Conservation (phyloP, 2,797 vertebrate species). For the Picus viridis region DNA sequence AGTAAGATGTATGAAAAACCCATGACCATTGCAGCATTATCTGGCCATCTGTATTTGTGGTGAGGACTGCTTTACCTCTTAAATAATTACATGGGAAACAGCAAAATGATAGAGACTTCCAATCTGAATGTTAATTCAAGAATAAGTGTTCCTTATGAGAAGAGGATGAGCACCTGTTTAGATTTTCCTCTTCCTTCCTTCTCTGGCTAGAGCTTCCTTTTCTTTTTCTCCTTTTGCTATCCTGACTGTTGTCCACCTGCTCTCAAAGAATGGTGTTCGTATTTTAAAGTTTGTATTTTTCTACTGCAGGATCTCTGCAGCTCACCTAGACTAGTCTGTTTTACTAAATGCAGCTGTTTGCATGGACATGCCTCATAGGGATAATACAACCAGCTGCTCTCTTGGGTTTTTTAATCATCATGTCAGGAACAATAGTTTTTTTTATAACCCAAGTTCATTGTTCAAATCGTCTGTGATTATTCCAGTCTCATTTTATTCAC, state of each 20-base stretch:
- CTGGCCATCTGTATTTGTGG: background rate
- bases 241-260: background rate
- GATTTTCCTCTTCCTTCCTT: background rate
- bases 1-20: background rate
- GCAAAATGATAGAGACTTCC: background rate
- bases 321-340: background rate
- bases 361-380: background rate
- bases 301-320: background rate
- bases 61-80: background rate
- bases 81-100: background rate
- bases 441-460: slow-evolving; percentile 29
- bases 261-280: background rate
- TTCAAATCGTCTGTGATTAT: slow-evolving; percentile 32
- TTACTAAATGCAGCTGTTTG: slow-evolving; percentile 61
- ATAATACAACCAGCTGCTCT: slow-evolving; percentile 5
- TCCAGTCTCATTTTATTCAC: slow-evolving; percentile 21
- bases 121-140: background rate
- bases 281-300: background rate
- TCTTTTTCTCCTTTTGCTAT: background rate
- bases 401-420: background rate
- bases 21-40: background rate
- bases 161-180: background rate
- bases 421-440: background rate
- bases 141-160: background rate
- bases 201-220: background rate